Evolutionary conservation across 2,797 vertebrate genomes (phyloP).

Genomic region (Acomys russatus): DNA sequence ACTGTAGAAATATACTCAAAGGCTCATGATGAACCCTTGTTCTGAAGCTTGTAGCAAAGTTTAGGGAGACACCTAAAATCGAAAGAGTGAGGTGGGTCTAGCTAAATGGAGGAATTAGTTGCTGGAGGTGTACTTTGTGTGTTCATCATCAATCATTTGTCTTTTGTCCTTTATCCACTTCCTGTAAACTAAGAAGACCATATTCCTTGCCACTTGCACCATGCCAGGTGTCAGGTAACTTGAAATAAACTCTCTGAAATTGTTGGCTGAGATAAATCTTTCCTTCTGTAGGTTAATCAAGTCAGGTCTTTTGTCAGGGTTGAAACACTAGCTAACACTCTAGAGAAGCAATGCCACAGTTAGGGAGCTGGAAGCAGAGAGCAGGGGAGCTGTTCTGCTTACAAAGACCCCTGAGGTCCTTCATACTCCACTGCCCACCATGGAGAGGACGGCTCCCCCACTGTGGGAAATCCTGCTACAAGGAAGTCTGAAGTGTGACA

Average conservation of each 20-base stretch:
- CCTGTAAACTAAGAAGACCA: neutral
- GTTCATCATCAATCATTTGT: neutral
- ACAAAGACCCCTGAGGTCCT: neutral
- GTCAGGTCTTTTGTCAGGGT: neutral
- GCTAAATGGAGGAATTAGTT: neutral
- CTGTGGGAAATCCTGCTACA: neutral
- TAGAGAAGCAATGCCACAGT: neutral
- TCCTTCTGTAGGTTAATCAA: too few relatives aligned
- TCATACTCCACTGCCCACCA: neutral
- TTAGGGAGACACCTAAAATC: neutral
- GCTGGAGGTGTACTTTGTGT: neutral
- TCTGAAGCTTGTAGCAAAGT: neutral
- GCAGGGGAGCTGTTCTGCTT: neutral
- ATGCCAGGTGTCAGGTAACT: neutral
- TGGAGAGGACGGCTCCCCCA: neutral
- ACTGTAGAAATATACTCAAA: neutral
- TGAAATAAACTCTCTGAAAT: neutral
- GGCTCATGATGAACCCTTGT: neutral
- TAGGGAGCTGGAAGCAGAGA: neutral
- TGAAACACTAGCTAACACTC: neutral
- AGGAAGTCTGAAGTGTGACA: neutral
- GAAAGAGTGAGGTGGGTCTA: neutral
- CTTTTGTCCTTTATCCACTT: neutral
- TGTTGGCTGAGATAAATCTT: neutral
- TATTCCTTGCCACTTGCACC: neutral